Base-by-base conservation (phyloP, 2,888 invertebrate genomes). In the Tanytarsus gracilentus region DNA sequence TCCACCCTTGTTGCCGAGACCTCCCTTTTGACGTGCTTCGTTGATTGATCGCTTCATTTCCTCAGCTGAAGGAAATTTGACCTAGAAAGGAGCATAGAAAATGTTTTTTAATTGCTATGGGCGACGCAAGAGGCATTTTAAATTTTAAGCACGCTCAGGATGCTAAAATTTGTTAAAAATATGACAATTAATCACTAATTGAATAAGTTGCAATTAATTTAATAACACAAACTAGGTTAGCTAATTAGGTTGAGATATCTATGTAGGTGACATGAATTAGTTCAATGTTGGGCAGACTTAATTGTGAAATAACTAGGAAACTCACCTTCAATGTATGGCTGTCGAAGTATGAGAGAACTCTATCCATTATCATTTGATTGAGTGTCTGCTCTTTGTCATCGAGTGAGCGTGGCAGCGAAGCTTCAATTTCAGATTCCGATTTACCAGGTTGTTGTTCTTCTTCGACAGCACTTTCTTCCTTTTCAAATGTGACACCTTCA, bases 291-390 rank as follows among this genome's bases (percentile, higher is more conserved):
- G 83, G 80, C 62, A 81, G 76, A 65, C 81, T 79, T 59, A 82
- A 68, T 63, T 85, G 85, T 55, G 79, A 78, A 60, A 81, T 76
- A 63, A 82, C 79, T 60, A 89, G 86, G 66, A 89, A 79, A 72
- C 88, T 88, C 76, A 85, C 85, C 79, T 88, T 87, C 67, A 90
- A 73, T 59, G 87, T 87, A 74, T 88, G 88, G 66, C 83, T 81
- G 72, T 84, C 82, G 73, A 90, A 79, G 75, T 89, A 89, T 68
- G 78, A 81, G 63, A 83, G 76, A 66, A 88, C 74, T 68, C 83
- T 85, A 69, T 87, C 84, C 68, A 85, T 72, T 68, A 91, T 87
- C 73, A 90, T 77, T 65, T 78, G 79, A 70, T 87, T 86, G 58
- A 90, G 75, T 6, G 84, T 82, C 65, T 83, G 81, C 51, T 85